Conservation (phyloP, 37 sponge, comb jelly and placozoan species). For the Petrosia ficiformis region DNA sequence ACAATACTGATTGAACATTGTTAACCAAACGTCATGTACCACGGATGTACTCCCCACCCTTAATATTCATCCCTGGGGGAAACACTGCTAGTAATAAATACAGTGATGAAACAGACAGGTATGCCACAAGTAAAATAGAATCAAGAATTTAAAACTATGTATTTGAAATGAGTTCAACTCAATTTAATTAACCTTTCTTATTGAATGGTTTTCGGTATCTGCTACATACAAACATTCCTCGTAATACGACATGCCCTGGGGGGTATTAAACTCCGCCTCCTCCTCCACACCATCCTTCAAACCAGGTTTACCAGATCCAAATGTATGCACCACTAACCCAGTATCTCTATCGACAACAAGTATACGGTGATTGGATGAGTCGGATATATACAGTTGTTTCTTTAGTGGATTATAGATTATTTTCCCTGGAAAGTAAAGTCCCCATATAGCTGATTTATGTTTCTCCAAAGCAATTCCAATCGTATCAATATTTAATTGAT, state of each 20-base stretch:
- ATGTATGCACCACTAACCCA: constrained; percentile 32
- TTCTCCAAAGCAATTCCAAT: constrained; percentile 8
- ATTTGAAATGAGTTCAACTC: too few species aligned
- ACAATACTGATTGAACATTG: too few species aligned
- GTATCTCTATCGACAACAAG: constrained; percentile 39
- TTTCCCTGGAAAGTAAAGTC: constrained; percentile 82
- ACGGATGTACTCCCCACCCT: too few species aligned
- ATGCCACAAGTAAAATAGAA: too few species aligned
- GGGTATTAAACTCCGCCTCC: constrained; percentile 59
- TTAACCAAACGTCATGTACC: too few species aligned
- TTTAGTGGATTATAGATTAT: constrained; percentile 21
- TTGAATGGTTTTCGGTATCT: constrained; percentile 78
- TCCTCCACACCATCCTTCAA: constrained; percentile 46
- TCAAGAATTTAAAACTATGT: too few species aligned
- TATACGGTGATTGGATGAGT: constrained; percentile 73
- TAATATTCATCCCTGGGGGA: too few species aligned
- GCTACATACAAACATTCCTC: constrained; percentile 64
- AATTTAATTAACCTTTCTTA: constrained; percentile 59
- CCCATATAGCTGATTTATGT: background rate
- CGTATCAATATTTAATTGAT: constrained; percentile 7
- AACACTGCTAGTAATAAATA: too few species aligned
- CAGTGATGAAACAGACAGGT: too few species aligned
- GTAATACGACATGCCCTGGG: constrained; percentile 68
- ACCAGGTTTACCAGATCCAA: constrained; percentile 69
- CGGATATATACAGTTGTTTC: constrained; percentile 59